These are phyloP conservation scores for Rotaria magnacalcarata DNA, from an alignment of 2,888 invertebrate species.

Conservation along the genomic window DNA sequence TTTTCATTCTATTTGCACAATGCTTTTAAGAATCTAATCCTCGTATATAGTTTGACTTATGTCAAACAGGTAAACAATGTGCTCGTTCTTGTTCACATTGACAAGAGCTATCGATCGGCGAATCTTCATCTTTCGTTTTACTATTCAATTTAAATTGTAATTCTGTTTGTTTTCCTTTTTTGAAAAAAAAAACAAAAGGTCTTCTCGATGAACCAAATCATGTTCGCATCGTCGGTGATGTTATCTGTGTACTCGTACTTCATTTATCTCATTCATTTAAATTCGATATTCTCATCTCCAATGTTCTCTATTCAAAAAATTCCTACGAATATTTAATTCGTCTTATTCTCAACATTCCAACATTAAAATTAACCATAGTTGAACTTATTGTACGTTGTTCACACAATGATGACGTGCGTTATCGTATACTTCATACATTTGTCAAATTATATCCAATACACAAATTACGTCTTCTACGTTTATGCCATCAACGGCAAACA, in stretches of 20 bases:
- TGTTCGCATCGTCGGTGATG: background rate
- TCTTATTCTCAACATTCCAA: constrained; percentile 19
- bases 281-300: background rate
- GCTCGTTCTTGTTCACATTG: no score
- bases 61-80: no score
- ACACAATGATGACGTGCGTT: background rate
- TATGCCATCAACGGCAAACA: constrained; percentile 23
- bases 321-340: background rate
- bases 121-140: no score
- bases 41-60: no score
- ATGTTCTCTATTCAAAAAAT: background rate
- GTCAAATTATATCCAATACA: constrained; percentile 33
- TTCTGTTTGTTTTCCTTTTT: no score
- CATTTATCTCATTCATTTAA: constrained; percentile 25
- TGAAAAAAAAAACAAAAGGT: background rate
- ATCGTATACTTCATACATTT: background rate
- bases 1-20: no score
- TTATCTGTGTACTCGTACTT: background rate
- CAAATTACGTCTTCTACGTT: background rate
- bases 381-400: constrained; percentile 2
- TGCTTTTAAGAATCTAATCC: no score
- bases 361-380: constrained; percentile 10
- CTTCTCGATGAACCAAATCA: background rate
- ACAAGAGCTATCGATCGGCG: no score
- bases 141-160: no score